A percentile compares a stretch with the other conserved stretches of the same genome.
phyloP scores from a whole-genome alignment of 1,140 invertebrate genomes.

The Drosophila yakuba region DNA sequence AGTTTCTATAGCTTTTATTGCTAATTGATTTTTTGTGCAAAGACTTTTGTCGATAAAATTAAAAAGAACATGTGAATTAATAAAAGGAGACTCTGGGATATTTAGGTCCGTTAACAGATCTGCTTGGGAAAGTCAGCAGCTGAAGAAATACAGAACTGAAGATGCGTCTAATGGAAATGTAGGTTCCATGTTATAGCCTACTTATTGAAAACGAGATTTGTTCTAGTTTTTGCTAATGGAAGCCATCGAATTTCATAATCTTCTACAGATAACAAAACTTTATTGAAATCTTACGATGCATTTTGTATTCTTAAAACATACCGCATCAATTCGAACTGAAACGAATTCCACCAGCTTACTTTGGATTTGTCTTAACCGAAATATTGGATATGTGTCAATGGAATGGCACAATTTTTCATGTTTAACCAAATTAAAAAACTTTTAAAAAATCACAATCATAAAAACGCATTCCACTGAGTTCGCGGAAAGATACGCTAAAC shows the following conservation, averaged over 20 bases:
- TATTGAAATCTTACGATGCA: background rate
- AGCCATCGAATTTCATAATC: background rate
- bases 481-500: conserved; percentile 66
- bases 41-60: conserved; percentile 8
- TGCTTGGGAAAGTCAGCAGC: conserved; percentile 29
- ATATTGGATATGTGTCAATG: conserved; percentile 63
- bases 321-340: background rate
- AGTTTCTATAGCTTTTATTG: conserved; percentile 40
- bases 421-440: conserved; percentile 68
- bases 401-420: conserved; percentile 62
- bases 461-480: conserved; percentile 39
- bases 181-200: conserved; percentile 13
- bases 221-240: background rate
- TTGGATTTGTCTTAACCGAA: conserved; percentile 3
- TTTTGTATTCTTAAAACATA: background rate
- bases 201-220: background rate
- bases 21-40: conserved; percentile 50
- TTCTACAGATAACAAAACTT: background rate
- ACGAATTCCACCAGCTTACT: background rate
- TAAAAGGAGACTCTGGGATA: conserved; percentile 5
- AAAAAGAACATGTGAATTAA: conserved; percentile 24
- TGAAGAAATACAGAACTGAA: conserved; percentile 7
- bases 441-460: conserved; percentile 20
- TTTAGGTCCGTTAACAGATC: conserved; percentile 17
- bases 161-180: background rate